These are phyloP conservation scores for Caenorhabditis brenneri DNA, from an alignment of 1,140 invertebrate species.

Conservation along the genomic window DNA sequence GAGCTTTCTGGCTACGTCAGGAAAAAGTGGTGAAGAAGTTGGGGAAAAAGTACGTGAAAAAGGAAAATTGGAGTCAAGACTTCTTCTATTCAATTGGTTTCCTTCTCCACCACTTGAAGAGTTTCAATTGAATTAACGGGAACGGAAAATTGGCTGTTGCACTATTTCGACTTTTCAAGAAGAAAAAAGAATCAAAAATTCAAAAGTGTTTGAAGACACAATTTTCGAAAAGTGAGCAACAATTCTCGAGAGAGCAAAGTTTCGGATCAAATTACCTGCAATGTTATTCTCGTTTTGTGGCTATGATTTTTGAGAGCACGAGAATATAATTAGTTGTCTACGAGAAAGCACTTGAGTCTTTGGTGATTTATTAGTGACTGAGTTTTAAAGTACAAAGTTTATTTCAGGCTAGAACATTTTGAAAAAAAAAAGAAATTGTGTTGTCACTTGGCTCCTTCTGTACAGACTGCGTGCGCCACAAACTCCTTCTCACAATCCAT, in stretches of 20 bases:
- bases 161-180: not conserved
- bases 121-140: not conserved
- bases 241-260: not conserved
- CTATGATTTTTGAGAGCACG: not conserved
- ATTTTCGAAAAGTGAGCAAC: not conserved
- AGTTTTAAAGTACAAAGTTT: too few species aligned
- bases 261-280: not conserved
- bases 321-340: too few species aligned
- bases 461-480: not conserved
- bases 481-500: slow-evolving; percentile 27
- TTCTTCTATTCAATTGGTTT: not conserved
- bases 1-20: not conserved
- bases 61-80: slow-evolving; percentile 20
- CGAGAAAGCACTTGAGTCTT: too few species aligned
- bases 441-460: not conserved
- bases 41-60: not conserved
- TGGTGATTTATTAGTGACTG: too few species aligned
- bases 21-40: not conserved
- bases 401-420: too few species aligned
- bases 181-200: not conserved
- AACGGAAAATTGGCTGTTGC: not conserved
- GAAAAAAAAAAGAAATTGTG: too few species aligned
- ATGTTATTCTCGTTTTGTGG: not conserved
- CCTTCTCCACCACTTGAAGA: too few species aligned
- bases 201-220: slow-evolving; percentile 1